Conservation (phyloP, 2,797 vertebrate species). For the Anolis apletophallus region DNA sequence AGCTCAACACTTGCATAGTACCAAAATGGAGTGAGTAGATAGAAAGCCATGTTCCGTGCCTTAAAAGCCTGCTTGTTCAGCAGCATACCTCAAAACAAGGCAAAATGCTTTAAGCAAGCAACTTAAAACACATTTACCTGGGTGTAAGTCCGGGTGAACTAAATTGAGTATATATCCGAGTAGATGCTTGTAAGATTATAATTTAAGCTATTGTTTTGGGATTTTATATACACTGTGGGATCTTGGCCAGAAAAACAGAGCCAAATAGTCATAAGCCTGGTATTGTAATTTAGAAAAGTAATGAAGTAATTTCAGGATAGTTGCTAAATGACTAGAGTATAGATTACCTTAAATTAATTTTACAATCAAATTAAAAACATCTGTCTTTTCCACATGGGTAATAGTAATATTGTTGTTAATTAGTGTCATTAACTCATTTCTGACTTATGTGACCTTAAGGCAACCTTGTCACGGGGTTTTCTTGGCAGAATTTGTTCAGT, state of each 20-base stretch:
- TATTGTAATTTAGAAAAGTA: background rate
- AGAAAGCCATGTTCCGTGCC: background rate
- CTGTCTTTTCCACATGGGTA: background rate
- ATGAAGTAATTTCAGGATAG: background rate
- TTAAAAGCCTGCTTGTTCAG: background rate
- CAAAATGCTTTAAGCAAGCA: background rate
- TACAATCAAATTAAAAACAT: background rate
- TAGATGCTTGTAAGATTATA: background rate
- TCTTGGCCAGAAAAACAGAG: background rate
- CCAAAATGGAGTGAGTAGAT: background rate
- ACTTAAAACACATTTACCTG: background rate
- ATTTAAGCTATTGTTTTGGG: background rate
- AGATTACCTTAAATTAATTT: background rate
- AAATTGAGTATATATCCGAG: background rate
- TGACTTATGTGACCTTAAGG: no score
- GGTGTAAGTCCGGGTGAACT: background rate
- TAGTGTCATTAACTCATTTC: background rate
- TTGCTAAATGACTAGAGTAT: background rate
- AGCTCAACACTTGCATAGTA: background rate
- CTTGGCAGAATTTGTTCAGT: no score
- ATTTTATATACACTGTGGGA: background rate
- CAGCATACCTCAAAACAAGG: background rate
- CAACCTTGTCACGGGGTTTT: no score
- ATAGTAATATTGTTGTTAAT: background rate
- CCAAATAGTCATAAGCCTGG: background rate